Evolutionary conservation across 2,113 vertebrate genomes (phyloP).

Genomic region (Craseonycteris thonglongyai): DNA sequence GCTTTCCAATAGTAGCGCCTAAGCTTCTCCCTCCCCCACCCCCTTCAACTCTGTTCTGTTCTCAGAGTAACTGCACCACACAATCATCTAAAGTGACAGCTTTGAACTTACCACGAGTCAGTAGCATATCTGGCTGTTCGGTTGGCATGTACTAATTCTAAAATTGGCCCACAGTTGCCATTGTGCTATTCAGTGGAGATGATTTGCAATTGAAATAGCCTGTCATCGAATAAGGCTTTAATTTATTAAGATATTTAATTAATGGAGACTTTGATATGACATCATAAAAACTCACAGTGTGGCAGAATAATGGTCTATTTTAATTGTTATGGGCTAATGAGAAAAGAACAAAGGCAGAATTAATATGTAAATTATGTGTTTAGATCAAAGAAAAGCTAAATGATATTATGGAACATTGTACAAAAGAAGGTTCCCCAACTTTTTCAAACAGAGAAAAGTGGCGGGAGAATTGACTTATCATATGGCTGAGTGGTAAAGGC

Average conservation of each 20-base stretch:
- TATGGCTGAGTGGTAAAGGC: neutral
- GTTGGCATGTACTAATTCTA: neutral
- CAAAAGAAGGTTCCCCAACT: neutral
- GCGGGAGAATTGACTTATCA: neutral
- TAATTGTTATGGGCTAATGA: constrained; percentile 61
- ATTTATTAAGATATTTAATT: constrained; percentile 64
- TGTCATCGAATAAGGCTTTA: constrained; percentile 36
- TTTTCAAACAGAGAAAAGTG: neutral
- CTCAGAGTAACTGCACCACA: neutral
- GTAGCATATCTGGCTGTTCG: constrained; percentile 21
- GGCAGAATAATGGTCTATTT: constrained; percentile 46
- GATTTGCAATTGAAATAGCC: constrained; percentile 34
- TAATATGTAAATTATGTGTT: constrained; percentile 52
- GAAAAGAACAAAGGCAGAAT: constrained; percentile 57
- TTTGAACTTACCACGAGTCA: constrained; percentile 24
- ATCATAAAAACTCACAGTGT: constrained; percentile 55
- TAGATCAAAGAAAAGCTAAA: constrained; percentile 31
- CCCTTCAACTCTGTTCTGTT: neutral
- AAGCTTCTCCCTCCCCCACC: neutral
- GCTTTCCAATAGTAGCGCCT: neutral
- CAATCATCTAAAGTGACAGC: neutral
- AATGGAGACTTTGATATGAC: constrained; percentile 60
- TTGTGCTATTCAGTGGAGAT: constrained; percentile 14
- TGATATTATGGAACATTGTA: neutral
- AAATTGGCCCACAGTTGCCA: constrained; percentile 10